Evolutionary conservation across 2,113 vertebrate genomes (phyloP).

Genomic region (Mandrillus leucophaeus): DNA sequence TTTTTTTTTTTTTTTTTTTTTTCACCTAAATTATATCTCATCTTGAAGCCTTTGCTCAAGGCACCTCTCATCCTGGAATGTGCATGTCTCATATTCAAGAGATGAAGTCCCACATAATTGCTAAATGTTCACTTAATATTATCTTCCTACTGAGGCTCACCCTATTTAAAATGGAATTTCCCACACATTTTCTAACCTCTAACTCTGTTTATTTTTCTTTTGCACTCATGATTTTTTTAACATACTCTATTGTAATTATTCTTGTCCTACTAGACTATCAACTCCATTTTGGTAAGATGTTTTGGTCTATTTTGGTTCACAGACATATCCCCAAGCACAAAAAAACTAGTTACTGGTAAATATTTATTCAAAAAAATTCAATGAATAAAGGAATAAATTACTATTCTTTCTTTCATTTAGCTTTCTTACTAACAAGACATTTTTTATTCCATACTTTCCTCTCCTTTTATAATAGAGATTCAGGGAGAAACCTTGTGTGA

Average conservation of each 20-base stretch:
- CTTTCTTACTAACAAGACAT: neutral
- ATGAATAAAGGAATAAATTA: neutral
- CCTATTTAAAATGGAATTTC: neutral
- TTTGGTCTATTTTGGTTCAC: neutral
- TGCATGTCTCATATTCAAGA: neutral
- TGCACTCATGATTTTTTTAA: neutral
- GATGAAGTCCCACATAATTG: neutral
- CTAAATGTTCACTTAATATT: neutral
- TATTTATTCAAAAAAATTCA: neutral
- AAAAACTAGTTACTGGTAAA: neutral
- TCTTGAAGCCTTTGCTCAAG: neutral
- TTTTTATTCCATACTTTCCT: slow-evolving; percentile 5
- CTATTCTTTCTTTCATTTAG: neutral
- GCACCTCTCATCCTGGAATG: neutral
- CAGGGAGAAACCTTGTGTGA: neutral
- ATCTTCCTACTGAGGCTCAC: neutral
- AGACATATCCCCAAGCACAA: neutral
- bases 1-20: neutral
- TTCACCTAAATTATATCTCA: neutral
- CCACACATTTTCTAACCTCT: neutral
- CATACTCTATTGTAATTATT: neutral
- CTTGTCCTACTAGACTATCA: neutral
- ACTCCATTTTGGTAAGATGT: neutral
- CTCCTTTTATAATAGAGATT: slow-evolving; percentile 10
- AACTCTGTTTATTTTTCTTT: neutral